Base-by-base conservation (phyloP, 2,113 vertebrate genomes). In the Istiophorus platypterus region DNA sequence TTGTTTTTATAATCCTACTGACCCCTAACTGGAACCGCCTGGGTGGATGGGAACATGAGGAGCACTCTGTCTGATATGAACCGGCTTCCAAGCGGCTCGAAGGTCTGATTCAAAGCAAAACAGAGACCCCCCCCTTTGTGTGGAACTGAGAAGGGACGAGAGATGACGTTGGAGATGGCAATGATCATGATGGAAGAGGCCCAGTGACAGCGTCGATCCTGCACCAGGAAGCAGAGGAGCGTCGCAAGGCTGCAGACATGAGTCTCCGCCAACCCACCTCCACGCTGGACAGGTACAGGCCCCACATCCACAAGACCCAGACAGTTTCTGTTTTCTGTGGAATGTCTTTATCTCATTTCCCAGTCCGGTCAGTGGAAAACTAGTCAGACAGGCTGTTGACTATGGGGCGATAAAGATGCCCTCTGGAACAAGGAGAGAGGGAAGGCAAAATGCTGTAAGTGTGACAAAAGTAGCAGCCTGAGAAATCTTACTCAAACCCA, bases 211-310 rank as follows among this genome's bases (percentile, higher is more conserved):
- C 29, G 76, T 84, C 78, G 65, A 91, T 84, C 88, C 69, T 80
- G 15, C 80, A 82, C 72, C 77, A 78, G 81, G 82, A 87, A 92
- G 85, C 73, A 88, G 81, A 91, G 76, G 85, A 86, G 81, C 24
- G 84, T 76, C 80, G 26, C 76, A 47, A 39, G 88, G 79, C 81
- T 70, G 88, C 89, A 90, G 92, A 80, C 84, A 95, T 95, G 95
- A 96, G 92, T 83, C 77, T 95, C 68, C 93, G 94, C 67, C 94
- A 93, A 1, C 95, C 94, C 29, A 89, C 94, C 77, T 95, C 94
- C 5, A 93, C 95, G 0, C 93, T 95, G 90, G 95, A 96, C 93
- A 96, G 95, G 95, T 96, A 94, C 0, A 47, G 27, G 24, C 58
- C 27, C 62, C 58, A 1, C 52, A 31, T 54, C 56, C 15, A 0